phyloP scores from a whole-genome alignment of 2,888 invertebrate genomes.

The Cenopis cana region DNA sequence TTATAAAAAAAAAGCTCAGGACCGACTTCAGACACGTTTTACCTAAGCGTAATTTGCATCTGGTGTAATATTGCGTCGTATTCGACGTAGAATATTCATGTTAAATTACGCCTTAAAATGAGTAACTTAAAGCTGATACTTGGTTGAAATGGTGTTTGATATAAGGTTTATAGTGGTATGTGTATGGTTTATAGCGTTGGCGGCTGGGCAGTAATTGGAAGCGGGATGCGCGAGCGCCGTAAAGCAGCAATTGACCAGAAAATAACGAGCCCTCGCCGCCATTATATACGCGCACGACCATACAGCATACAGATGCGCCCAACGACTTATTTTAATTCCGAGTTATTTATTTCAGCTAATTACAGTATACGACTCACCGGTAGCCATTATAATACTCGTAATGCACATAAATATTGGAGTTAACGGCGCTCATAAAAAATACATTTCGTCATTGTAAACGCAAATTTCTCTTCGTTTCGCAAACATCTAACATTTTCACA shows the following conservation, averaged over 20 bases:
- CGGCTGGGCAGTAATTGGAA: conserved; percentile 83
- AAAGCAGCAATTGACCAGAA: conserved; percentile 85
- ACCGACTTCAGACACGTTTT: conserved; percentile 82
- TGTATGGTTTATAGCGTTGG: conserved; percentile 76
- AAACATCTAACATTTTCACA: conserved; percentile 9
- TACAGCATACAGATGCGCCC: conserved; percentile 72
- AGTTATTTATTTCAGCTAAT: conserved; percentile 58
- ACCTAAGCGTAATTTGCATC: conserved; percentile 84
- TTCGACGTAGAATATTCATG: conserved; percentile 5
- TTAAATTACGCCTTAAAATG: conserved; percentile 50
- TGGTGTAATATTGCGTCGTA: conserved; percentile 49
- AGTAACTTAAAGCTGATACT: neutral
- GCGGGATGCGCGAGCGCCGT: conserved; percentile 83
- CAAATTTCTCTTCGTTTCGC: conserved; percentile 12
- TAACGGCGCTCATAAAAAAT: conserved; percentile 6
- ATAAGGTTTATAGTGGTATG: conserved; percentile 54
- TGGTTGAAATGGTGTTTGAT: conserved; percentile 24
- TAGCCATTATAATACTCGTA: conserved; percentile 34
- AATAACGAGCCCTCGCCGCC: conserved; percentile 79
- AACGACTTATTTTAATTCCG: conserved; percentile 63
- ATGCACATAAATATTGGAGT: conserved; percentile 21
- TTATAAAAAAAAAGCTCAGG: conserved; percentile 83
- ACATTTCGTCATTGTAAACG: neutral
- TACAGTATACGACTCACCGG: conserved; percentile 37
- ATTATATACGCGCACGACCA: conserved; percentile 68